These are phyloP conservation scores for Pachypeltis micranthus DNA, from an alignment of 1,140 invertebrate genomes.

Conservation along the genomic window DNA sequence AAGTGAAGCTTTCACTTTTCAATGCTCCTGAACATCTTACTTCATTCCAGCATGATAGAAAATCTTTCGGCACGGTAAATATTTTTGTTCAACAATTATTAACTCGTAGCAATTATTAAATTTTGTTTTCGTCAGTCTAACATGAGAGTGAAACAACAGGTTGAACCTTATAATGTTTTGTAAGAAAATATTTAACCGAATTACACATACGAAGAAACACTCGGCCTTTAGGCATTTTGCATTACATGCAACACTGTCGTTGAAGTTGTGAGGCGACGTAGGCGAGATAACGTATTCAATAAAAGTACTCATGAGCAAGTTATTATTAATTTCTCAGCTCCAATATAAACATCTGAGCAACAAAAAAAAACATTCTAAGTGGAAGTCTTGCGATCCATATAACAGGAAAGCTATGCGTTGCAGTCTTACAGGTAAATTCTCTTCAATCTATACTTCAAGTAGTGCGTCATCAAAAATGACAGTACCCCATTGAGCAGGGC, in stretches of 20 bases:
- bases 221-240: background rate
- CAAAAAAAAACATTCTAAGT: too few species aligned
- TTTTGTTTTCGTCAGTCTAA: too few species aligned
- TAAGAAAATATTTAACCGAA: too few species aligned
- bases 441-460: too few species aligned
- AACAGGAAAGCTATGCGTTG: too few species aligned
- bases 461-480: too few species aligned
- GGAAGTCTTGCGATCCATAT: too few species aligned
- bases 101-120: background rate
- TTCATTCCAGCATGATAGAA: background rate
- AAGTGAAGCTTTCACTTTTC: background rate
- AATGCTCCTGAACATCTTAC: background rate
- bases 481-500: too few species aligned
- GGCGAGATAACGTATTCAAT: background rate
- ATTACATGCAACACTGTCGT: background rate
- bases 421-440: too few species aligned
- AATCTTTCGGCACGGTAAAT: background rate
- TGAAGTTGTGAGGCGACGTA: background rate
- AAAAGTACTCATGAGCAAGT: background rate
- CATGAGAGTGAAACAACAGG: background rate
- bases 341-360: background rate
- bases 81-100: background rate
- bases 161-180: conserved; percentile 2
- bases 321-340: background rate
- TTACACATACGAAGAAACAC: background rate